A percentile compares a stretch with the other conserved stretches of the same genome.
Conservation (phyloP, 2,888 invertebrate species). For the Cotesia congregata region DNA sequence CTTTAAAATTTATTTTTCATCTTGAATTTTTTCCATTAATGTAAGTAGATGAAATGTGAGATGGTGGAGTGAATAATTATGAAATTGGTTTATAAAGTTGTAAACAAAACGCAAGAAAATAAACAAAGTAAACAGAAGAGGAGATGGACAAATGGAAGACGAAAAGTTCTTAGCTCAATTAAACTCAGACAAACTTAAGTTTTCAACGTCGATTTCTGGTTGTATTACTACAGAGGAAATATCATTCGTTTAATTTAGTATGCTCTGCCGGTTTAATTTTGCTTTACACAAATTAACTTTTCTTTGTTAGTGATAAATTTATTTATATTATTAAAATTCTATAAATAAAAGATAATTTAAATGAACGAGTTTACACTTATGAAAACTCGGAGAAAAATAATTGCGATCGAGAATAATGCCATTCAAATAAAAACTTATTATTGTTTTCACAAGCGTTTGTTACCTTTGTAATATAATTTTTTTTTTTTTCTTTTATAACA, state of each 20-base stretch:
- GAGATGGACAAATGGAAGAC: constrained; percentile 54
- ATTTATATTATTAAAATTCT: neutral
- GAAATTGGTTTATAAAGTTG: neutral
- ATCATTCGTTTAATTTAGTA: constrained; percentile 38
- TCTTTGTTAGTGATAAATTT: neutral
- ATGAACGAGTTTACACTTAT: neutral
- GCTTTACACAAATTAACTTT: neutral
- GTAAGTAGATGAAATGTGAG: neutral
- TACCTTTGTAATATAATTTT: constrained; percentile 11
- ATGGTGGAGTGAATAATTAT: neutral
- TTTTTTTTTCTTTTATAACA: constrained; percentile 1
- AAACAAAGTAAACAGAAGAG: constrained; percentile 31
- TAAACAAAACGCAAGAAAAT: constrained; percentile 30
- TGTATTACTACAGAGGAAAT: constrained; percentile 47
- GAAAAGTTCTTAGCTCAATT: constrained; percentile 62
- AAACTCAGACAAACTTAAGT: constrained; percentile 58
- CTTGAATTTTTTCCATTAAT: neutral
- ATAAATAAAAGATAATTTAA: neutral
- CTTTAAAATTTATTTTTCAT: too few relatives aligned
- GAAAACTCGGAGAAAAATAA: neutral
- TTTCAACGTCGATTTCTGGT: constrained; percentile 49
- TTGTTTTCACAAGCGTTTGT: constrained; percentile 1
- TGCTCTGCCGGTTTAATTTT: constrained; percentile 11
- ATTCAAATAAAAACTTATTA: neutral
- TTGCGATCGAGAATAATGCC: neutral